Conservation (phyloP, 2,888 invertebrate species). For the Abrostola tripartita region DNA sequence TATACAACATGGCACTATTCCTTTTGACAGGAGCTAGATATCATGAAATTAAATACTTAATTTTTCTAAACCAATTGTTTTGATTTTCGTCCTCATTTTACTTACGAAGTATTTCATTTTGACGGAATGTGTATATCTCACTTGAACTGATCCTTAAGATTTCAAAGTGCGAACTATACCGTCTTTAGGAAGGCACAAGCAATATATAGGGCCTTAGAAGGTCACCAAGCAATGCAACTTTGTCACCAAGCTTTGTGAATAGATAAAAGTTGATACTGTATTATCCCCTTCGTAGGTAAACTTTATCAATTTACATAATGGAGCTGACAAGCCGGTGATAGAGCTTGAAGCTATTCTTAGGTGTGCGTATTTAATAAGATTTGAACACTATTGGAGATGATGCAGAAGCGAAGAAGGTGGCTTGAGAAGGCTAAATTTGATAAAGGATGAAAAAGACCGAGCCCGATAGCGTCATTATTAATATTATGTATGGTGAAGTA, state of each 20-base stretch:
- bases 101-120: conserved; percentile 86
- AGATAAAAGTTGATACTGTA: conserved; percentile 41
- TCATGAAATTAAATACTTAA: no score
- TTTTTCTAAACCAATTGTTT: neutral
- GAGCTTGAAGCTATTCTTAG: neutral
- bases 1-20: no score
- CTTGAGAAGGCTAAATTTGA: no score
- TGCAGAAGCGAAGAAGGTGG: no score
- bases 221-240: conserved; percentile 64
- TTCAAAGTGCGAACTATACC: conserved; percentile 82
- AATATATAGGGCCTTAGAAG: conserved; percentile 80
- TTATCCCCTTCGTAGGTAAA: conserved; percentile 4
- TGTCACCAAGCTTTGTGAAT: conserved; percentile 37
- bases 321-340: neutral
- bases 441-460: no score
- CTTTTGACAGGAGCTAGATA: no score
- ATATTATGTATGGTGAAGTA: no score
- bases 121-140: conserved; percentile 70
- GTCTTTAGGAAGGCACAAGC: conserved; percentile 70
- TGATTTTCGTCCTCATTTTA: conserved; percentile 31
- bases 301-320: conserved; percentile 28
- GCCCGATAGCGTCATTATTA: no score
- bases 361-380: no score
- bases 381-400: no score
- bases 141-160: conserved; percentile 80